Evolutionary conservation across 1,140 invertebrate species (phyloP).

Genomic region (Hydropsyche tenuis): DNA sequence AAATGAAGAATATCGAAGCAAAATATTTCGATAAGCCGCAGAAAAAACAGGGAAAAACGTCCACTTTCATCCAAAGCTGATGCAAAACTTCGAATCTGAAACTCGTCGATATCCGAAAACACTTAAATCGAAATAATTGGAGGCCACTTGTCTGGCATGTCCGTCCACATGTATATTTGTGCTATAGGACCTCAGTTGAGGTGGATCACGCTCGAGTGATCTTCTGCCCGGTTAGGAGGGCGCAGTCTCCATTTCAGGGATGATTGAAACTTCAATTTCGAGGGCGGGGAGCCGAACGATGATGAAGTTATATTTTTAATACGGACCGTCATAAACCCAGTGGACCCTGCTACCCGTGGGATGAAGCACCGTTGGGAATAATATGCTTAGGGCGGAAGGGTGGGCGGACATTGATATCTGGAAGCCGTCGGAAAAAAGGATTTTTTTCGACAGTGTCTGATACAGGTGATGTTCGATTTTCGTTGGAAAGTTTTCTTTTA

Average conservation of each 20-base stretch:
- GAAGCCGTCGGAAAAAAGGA: no score
- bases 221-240: background rate
- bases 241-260: slow-evolving; percentile 42
- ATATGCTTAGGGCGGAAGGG: slow-evolving; percentile 20
- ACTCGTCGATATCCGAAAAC: no score
- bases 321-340: slow-evolving; percentile 43
- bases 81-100: no score
- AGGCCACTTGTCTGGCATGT: no score
- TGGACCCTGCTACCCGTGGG: background rate
- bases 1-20: slow-evolving; percentile 39
- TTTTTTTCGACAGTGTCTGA: no score
- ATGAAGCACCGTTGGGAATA: slow-evolving; percentile 31
- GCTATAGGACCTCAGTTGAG: no score
- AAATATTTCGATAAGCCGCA: slow-evolving; percentile 33
- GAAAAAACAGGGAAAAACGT: no score
- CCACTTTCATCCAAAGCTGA: no score
- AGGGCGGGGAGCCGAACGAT: slow-evolving; percentile 39
- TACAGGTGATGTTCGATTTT: no score
- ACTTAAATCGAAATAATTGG: no score
- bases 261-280: slow-evolving; percentile 51
- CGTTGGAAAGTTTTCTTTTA: no score
- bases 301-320: slow-evolving; percentile 51
- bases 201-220: slow-evolving; percentile 15
- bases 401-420: slow-evolving; percentile 10
- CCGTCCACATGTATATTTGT: no score